Evolutionary conservation across 2,888 invertebrate species (phyloP).

Genomic region (Neoaliturus tenellus): DNA sequence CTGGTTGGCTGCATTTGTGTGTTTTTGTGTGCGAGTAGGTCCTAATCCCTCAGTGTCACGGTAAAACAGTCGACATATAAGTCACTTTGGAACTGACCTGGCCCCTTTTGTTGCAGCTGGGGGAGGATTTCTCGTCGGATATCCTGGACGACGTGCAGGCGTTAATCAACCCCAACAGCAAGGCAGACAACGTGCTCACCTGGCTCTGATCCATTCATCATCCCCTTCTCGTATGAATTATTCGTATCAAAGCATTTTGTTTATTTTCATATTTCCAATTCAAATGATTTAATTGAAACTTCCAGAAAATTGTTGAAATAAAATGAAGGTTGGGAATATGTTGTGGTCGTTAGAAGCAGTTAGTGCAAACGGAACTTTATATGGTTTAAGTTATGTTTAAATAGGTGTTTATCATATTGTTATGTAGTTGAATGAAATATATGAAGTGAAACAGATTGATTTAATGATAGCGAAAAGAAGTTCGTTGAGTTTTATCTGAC

Average conservation of each 20-base stretch:
- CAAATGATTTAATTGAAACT: background rate
- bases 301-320: background rate
- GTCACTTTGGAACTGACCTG: too few species aligned
- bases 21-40: too few species aligned
- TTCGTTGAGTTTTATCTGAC: background rate
- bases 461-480: background rate
- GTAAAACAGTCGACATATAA: too few species aligned
- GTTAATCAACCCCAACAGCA: constrained; percentile 90
- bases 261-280: background rate
- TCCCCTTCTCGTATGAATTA: background rate
- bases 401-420: constrained; percentile 32
- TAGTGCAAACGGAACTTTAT: background rate
- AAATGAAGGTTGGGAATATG: background rate
- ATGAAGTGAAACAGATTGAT: background rate
- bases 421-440: constrained; percentile 28
- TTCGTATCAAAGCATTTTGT: constrained; percentile 32
- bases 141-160: constrained; percentile 93
- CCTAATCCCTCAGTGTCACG: too few species aligned
- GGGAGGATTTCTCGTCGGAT: constrained; percentile 90
- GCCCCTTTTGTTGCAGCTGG: constrained; percentile 78
- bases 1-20: too few species aligned
- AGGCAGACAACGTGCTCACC: constrained; percentile 90
- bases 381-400: constrained; percentile 11
- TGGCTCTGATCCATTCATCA: constrained; percentile 79
- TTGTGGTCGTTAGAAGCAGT: background rate